Percentiles rank a stretch among this genome's conserved stretches.
Conservation (phyloP, 2,888 invertebrate genomes). For the Cenopis cana region DNA sequence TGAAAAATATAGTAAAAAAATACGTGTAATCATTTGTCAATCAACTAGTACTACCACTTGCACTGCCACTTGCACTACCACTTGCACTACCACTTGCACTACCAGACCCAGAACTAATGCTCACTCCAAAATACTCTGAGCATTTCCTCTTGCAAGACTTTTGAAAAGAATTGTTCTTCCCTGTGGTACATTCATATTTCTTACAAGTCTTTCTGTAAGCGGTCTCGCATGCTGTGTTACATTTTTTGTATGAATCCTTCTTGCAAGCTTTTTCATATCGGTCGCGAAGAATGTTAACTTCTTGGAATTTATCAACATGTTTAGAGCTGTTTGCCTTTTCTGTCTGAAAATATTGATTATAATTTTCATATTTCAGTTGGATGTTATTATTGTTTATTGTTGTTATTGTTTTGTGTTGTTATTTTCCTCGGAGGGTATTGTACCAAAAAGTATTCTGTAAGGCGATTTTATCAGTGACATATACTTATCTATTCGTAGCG, state of each 20-base stretch:
- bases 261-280: constrained; percentile 16
- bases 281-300: constrained; percentile 2
- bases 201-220: background rate
- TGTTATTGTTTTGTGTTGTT: too few species aligned
- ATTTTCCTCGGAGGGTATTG: too few species aligned
- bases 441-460: too few species aligned
- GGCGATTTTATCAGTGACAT: too few species aligned
- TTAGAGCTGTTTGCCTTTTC: background rate
- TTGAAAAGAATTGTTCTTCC: background rate
- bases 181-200: background rate
- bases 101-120: background rate
- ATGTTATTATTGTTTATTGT: too few species aligned
- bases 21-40: background rate
- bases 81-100: background rate
- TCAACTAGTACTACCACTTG: background rate
- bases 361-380: background rate
- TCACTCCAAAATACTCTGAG: background rate
- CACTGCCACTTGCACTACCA: too few species aligned
- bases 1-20: background rate
- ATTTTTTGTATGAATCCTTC: background rate
- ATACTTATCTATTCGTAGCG: too few species aligned
- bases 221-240: background rate
- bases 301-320: background rate
- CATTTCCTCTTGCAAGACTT: constrained; percentile 4
- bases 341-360: background rate